Base-by-base conservation (phyloP, 1,140 invertebrate species). In the Cotesia glomerata region DNA sequence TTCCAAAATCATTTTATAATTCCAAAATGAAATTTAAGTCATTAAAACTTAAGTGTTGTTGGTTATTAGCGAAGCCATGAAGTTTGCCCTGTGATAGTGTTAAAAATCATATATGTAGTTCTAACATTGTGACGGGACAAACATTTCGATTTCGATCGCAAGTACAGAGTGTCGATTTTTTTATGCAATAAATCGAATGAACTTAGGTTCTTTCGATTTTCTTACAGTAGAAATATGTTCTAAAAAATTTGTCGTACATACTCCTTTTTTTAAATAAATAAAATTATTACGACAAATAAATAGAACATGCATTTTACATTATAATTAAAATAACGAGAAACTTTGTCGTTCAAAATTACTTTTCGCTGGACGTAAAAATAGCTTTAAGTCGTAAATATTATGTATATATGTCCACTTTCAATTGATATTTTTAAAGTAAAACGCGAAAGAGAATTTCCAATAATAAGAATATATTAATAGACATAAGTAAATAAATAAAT, bases 141-240 rank as follows among this genome's bases (percentile, higher is more conserved):
- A 26, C 26, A 2, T 26, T 26, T 26, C 26, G 26, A 26, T 26
- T 63, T 52, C 71, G 80, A 81, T 79, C 79, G 80, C 79, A 82
- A 83, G 85, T 85, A 84, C 82, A 80, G 82, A 86, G 84, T 85
- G 85, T 84, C 74, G 76, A 72, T 77, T 61, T 74, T 70, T 72
- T 75, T 68, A 66, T 75, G 77, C 76, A 77, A 78, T 77, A 80
- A 70, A 80, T 74, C 80, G 78, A 81, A 74, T 76, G 76, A 82
- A 80, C 76, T 73, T 62, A 74, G 52, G 52, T 75, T 78, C 69
- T 72, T 75, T 80, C 79, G 77, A 82, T 76, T 71, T 77, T 79
- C 78, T 69, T 78, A 69, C 78, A 81, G 79, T 84, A 39, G 18
- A 14, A 16, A 13, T 26, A 69, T 45, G 54, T 52, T 68, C 51